Base-by-base conservation (phyloP, 2,113 vertebrate genomes). In the Uria aalge region DNA sequence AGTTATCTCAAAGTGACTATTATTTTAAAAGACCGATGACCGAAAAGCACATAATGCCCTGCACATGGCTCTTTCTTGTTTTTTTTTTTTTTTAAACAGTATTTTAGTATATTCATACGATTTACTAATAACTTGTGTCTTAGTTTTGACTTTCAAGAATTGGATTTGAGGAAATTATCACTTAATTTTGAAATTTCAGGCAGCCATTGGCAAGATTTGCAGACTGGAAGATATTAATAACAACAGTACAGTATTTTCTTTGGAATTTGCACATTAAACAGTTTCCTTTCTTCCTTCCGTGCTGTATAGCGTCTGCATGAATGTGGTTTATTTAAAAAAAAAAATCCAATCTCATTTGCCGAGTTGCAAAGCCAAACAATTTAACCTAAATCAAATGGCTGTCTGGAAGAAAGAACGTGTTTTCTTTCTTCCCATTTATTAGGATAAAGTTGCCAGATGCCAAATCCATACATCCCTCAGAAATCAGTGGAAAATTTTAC, bases 171-270 rank as follows among this genome's bases (percentile, higher is more conserved):
- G 91, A 94, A 97, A 96, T 79, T 82, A 94, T 92, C 91, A 95
- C 53, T 91, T 93, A 90, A 94, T 88, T 94, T 91, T 85, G 55
- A 85, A 87, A 71, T 90, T 95, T 95, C 71, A 94, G 74, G 92
- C 81, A 90, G 72, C n/a, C 21, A 83, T 43, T 94, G 90, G 86
- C 92, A 95, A 95, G 80, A 66, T 85, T 83, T 85, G 47, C 63
- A 94, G 95, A 93, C 93, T 92, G 81, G 71, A 83, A 96, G 72
- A 93, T 72, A 94, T 78, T 93, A 96, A 93, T 78, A 95, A 94
- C 38, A 95, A 87, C 55, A 76, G 57, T n/a, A 84, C 52, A 76
- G 85, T 96, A 79, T 94, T 97, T 95, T 96, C 90, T 94, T 96
- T 97, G 91, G 97, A 96, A 96, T 92, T 94, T 14, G 9, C 20